A percentile compares a stretch with the other conserved stretches of the same genome.
Conservation (phyloP, 2,888 invertebrate genomes). For the Drosophila macrospina region DNA sequence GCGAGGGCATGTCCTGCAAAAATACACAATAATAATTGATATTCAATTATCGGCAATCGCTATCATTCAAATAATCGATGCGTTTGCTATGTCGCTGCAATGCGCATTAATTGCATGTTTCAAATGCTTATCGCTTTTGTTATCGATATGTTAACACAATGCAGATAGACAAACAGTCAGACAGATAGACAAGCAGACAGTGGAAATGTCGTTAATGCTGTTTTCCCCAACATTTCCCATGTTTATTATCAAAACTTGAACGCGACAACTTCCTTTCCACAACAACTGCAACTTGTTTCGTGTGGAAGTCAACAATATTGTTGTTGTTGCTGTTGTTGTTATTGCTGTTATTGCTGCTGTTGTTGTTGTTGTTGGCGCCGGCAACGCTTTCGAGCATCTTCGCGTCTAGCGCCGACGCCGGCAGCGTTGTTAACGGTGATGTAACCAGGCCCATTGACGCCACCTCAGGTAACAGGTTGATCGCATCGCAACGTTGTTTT, state of each 20-base stretch:
- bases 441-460: slow-evolving; percentile 4
- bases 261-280: slow-evolving; percentile 55
- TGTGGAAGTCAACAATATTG: neutral
- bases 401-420: slow-evolving; percentile 54
- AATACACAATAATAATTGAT: too few species aligned
- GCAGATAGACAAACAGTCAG: neutral
- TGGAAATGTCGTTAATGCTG: slow-evolving; percentile 26
- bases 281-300: slow-evolving; percentile 57
- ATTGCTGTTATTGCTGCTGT: neutral
- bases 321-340: neutral
- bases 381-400: slow-evolving; percentile 64
- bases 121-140: neutral
- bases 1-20: slow-evolving; percentile 87
- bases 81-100: slow-evolving; percentile 3
- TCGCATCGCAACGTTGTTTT: slow-evolving; percentile 15
- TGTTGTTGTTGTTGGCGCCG: slow-evolving; percentile 30
- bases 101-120: slow-evolving; percentile 13
- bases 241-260: slow-evolving; percentile 64
- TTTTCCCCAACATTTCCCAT: slow-evolving; percentile 47
- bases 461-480: slow-evolving; percentile 49
- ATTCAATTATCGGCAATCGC: neutral
- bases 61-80: too few species aligned
- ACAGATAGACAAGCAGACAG: neutral
- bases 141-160: slow-evolving; percentile 12
- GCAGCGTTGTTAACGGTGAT: slow-evolving; percentile 12